phyloP scores from a whole-genome alignment of 2,113 vertebrate species.

The Andinoacara biseriatus region DNA sequence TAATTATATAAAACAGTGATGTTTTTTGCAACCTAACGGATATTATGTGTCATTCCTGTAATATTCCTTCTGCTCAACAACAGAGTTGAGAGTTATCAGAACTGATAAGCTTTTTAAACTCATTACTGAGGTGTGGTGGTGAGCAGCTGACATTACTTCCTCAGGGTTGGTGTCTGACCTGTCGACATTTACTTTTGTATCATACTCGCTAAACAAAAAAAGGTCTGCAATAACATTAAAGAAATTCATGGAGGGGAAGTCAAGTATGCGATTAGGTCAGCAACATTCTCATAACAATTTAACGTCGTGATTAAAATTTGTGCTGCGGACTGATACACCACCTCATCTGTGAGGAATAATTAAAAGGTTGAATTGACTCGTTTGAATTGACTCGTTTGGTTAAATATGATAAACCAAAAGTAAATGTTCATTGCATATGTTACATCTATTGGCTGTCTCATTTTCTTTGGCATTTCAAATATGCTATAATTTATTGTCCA shows the following conservation, averaged over 20 bases:
- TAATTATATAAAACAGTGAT: not conserved
- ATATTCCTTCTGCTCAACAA: not conserved
- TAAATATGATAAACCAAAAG: not conserved
- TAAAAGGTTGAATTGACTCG: not conserved
- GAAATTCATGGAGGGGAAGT: not conserved
- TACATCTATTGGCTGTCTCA: not conserved
- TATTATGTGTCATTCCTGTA: constrained; percentile 12
- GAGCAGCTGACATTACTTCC: constrained; percentile 37
- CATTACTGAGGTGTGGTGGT: constrained; percentile 51
- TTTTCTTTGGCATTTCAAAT: constrained; percentile 6
- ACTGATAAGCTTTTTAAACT: constrained; percentile 57
- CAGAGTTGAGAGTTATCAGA: constrained; percentile 46
- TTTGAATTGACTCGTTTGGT: not conserved
- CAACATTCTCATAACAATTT: not conserved
- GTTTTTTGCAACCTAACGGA: constrained; percentile 15
- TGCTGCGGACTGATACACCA: not conserved
- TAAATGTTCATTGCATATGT: not conserved
- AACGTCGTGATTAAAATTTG: not conserved
- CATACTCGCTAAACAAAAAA: not conserved
- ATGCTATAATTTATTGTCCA: not conserved
- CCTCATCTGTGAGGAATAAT: not conserved
- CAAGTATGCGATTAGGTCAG: not conserved
- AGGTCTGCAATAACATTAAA: not conserved
- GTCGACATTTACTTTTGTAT: constrained; percentile 6
- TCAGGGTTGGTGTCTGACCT: constrained; percentile 26